A percentile compares a stretch with the other conserved stretches of the same genome.
Evolutionary conservation across 2,797 vertebrate genomes (phyloP).

Genomic region (Iguana delicatissima): DNA sequence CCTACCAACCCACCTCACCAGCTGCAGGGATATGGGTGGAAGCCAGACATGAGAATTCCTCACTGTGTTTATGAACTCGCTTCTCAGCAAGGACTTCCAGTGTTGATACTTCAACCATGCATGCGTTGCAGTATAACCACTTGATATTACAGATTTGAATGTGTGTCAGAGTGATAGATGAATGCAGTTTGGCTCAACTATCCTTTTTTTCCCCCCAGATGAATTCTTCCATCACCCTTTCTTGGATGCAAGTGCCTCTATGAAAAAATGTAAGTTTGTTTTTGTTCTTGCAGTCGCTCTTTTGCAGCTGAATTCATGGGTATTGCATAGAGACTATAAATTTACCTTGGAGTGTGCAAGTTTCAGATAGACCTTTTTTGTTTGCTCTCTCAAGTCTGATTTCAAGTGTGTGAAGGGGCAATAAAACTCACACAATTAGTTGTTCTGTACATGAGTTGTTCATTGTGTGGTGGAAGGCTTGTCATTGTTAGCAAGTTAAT

Average conservation of each 20-base stretch:
- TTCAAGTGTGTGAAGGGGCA: background rate
- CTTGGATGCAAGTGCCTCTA: conserved; percentile 85
- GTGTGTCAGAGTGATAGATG: background rate
- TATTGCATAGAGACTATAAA: background rate
- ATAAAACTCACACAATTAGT: background rate
- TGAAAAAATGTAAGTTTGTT: conserved; percentile 90
- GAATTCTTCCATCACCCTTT: conserved; percentile 96
- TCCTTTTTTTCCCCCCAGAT: conserved; percentile 78
- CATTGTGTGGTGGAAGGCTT: background rate
- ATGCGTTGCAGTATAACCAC: background rate
- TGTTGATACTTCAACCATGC: background rate
- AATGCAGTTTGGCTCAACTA: conserved; percentile 6
- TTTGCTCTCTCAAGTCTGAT: background rate
- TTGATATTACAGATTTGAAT: background rate
- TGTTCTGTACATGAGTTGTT: too few species aligned
- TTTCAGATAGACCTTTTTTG: too few species aligned
- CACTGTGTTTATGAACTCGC: too few species aligned
- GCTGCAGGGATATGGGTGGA: too few species aligned
- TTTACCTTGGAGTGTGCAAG: background rate
- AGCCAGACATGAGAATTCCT: too few species aligned
- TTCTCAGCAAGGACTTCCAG: background rate
- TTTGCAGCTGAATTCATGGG: rapidly evolving
- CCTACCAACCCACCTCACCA: too few species aligned
- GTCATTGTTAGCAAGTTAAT: background rate
- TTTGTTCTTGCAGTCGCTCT: conserved; percentile 16